Evolutionary conservation across 2,113 vertebrate genomes (phyloP), one percentile per base, ranked within the genome.

Genomic region (Suncus etruscus): DNA sequence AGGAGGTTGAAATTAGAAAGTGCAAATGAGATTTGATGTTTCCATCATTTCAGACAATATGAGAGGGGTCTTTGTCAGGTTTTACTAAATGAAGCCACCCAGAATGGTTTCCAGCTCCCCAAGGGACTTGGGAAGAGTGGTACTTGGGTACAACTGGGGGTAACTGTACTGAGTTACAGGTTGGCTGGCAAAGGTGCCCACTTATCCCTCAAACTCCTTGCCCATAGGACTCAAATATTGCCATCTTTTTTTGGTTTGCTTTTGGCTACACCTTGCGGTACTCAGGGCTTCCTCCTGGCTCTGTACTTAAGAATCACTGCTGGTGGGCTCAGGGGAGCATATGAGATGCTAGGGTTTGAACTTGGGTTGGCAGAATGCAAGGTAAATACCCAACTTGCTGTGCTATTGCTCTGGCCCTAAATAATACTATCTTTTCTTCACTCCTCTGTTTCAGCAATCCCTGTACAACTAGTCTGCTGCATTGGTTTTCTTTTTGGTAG

Each of bases 1-100:
- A 45, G 76, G 45, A 87, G 39, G 32, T 92, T 86, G 54, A 73
- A 81, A 61, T 25, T 77, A 1, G 29, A 80, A 76, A 83, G 29
- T n/a, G 89, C 32, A 58, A 39, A 86, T 50, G 66, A 39, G 10
- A 76, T 68, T 84, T 85, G 80, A 77, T 48, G 31, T 87, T 32
- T 27, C 77, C 45, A 22, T 73, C 74, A 54, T 47, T 87, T 90
- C 70, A 27, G 50, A 81, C 70, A 70, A 25, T 74, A 29, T 25
- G 50, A 6, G 25, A 1, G n/a, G 11, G 32, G 8, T 81, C 58
- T 39, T 94, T 88, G 48, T 11, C 12, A 50, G 12, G 54, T 77
- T 39, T 63, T 76, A 25, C 63, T 8, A 12, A 27, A 69, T 29
- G 54, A 12, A 54, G 69, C 63, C 11, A 31, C 27, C 50, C 45